Evolutionary conservation across 1,140 invertebrate species (phyloP).

Genomic region (Uloborus diversus): DNA sequence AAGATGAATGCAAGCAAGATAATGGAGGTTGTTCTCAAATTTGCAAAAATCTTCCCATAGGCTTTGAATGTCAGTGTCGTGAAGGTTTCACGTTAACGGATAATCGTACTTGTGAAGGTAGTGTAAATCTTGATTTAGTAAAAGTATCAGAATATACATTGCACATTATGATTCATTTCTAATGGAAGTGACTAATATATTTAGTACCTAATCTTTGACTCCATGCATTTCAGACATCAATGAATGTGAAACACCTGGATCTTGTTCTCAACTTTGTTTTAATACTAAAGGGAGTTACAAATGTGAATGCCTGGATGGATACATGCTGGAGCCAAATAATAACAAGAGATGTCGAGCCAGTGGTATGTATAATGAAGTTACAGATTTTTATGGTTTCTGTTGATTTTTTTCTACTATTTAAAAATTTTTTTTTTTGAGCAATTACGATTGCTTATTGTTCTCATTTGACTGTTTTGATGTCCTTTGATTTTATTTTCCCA

Average conservation of each 20-base stretch:
- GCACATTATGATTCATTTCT: no score
- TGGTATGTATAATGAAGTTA: no score
- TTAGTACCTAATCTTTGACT: neutral
- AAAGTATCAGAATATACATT: no score
- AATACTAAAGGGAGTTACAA: constrained; percentile 93
- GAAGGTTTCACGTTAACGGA: constrained; percentile 77
- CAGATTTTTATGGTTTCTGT: no score
- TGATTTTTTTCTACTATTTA: no score
- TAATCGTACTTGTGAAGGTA: constrained; percentile 80
- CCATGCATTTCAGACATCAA: constrained; percentile 77
- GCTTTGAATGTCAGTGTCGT: constrained; percentile 79
- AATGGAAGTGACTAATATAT: no score
- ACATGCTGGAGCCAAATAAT: constrained; percentile 83
- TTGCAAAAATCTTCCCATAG: constrained; percentile 79
- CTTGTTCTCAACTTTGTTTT: constrained; percentile 90
- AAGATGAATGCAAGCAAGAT: constrained; percentile 80
- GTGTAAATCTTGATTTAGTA: no score
- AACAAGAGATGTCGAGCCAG: constrained; percentile 79
- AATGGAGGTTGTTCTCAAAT: constrained; percentile 89
- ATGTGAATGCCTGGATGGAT: constrained; percentile 89
- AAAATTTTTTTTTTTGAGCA: no score
- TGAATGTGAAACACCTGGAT: constrained; percentile 85
- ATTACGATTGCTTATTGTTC: no score
- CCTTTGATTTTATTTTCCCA: no score
- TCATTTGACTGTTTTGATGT: no score